phyloP scores from a whole-genome alignment of 2,888 invertebrate species.

The Lordiphosa andalusiaca region DNA sequence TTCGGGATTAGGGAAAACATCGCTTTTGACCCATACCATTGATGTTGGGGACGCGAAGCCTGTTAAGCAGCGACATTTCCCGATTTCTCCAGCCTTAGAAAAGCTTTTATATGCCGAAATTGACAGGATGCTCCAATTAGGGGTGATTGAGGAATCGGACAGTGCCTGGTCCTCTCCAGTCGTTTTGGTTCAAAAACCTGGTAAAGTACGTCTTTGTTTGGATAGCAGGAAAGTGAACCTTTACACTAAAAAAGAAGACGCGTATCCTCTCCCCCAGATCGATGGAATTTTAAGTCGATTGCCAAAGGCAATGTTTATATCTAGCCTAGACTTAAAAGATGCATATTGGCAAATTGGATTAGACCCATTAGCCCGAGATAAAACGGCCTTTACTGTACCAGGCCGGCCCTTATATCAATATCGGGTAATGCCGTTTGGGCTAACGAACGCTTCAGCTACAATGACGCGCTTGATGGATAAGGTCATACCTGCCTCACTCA shows the following conservation, averaged over 20 bases:
- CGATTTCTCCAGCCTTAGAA: no score
- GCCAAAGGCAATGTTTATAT: constrained; percentile 24
- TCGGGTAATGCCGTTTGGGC: constrained; percentile 33
- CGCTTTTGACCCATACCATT: no score
- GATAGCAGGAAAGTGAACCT: no score
- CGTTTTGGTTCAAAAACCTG: no score
- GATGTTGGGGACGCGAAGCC: no score
- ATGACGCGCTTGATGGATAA: constrained; percentile 3
- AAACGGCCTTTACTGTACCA: constrained; percentile 34
- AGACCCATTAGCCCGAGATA: constrained; percentile 10
- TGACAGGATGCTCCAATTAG: no score
- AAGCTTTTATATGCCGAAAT: no score
- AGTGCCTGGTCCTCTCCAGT: no score
- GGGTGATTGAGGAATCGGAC: no score
- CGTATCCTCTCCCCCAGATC: constrained; percentile 28
- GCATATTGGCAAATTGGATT: constrained; percentile 39
- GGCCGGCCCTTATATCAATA: constrained; percentile 33
- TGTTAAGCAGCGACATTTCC: no score
- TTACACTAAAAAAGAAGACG: constrained; percentile 47
- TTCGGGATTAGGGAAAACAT: no score
- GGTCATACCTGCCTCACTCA: constrained; percentile 4
- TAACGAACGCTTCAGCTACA: constrained; percentile 21
- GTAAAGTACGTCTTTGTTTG: no score
- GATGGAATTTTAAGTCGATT: constrained; percentile 34
- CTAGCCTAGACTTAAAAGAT: constrained; percentile 31